phyloP scores from a whole-genome alignment of 2,113 vertebrate genomes.

The Muntiacus muntjak region DNA sequence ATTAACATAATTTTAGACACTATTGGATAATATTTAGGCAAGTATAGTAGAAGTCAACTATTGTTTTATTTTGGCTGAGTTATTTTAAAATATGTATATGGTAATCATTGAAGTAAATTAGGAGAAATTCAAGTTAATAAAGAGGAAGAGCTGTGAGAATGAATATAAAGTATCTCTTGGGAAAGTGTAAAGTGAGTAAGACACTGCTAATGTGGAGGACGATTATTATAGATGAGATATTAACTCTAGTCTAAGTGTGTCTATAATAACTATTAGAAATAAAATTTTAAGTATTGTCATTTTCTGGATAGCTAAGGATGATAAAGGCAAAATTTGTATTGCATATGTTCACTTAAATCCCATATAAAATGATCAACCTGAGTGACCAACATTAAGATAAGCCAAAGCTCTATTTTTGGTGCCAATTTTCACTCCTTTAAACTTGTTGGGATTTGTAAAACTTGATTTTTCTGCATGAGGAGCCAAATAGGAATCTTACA shows the following conservation, averaged over 20 bases:
- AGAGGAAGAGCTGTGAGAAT: background rate
- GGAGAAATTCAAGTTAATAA: constrained; percentile 17
- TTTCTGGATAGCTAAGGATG: constrained; percentile 8
- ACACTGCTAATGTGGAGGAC: background rate
- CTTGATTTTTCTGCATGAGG: background rate
- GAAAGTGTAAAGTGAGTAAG: background rate
- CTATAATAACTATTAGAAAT: background rate
- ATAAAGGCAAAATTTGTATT: background rate
- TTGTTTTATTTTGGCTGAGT: background rate
- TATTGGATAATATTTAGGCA: background rate
- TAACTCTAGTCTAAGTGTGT: background rate
- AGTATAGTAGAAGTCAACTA: background rate
- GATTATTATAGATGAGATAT: background rate
- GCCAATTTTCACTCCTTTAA: background rate
- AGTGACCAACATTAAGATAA: background rate
- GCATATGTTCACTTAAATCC: background rate
- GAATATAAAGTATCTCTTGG: background rate
- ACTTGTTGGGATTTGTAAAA: background rate
- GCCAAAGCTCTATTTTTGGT: background rate
- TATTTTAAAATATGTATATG: constrained; percentile 19
- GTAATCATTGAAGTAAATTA: background rate
- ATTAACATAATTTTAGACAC: background rate
- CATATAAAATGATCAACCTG: background rate
- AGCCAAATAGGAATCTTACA: background rate
- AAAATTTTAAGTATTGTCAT: background rate